Base-by-base conservation (phyloP, 2,888 invertebrate species). In the Amblyjoppa fuscipennis region DNA sequence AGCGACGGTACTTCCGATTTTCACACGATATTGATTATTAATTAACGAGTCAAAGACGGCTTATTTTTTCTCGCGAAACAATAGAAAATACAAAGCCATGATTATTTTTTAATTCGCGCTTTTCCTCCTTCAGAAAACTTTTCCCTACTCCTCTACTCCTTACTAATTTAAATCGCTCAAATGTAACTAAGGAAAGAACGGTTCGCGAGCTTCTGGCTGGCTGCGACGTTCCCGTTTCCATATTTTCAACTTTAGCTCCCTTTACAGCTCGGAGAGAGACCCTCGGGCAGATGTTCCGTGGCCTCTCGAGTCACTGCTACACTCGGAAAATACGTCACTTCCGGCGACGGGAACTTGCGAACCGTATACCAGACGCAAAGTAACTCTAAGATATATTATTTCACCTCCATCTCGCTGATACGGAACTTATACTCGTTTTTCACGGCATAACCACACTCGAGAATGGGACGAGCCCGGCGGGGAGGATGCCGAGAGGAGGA, bases 321-420 rank as follows among this genome's bases (percentile, higher is more conserved):
- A 59, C 75, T 71, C 66, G 70, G 80, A 80, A 76, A 76, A 80
- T 71, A 80, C 71, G 80, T 84, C 80, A 84, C 75, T 84, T 80
- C 25, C 28, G 71, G 80, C 75, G 41, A 80, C 80, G 49, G 34
- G 34, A 56, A 70, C 71, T 76, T 66, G 74, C 25, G 25, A 64
- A 84, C 53, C 74, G 25, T 75, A 64, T 20, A 13, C 49, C 64
- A 71, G 75, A 41, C 68, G 61, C 70, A 53, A 75, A 75, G 56
- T 80, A 71, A 80, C 38, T 25, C 28, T 4, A 59, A 84, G 76
- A 84, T 84, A 73, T 73, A 81, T 84, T 84, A 83, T 75, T 75
- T 71, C 73, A 59, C 80, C 71, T 80, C 73, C 61, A 81, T 84
- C 66, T 81, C 28, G 41, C 66, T 64, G 80, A 51, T 34, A 56